Base-by-base conservation (phyloP, 2,113 vertebrate species). In the Tichodroma muraria region DNA sequence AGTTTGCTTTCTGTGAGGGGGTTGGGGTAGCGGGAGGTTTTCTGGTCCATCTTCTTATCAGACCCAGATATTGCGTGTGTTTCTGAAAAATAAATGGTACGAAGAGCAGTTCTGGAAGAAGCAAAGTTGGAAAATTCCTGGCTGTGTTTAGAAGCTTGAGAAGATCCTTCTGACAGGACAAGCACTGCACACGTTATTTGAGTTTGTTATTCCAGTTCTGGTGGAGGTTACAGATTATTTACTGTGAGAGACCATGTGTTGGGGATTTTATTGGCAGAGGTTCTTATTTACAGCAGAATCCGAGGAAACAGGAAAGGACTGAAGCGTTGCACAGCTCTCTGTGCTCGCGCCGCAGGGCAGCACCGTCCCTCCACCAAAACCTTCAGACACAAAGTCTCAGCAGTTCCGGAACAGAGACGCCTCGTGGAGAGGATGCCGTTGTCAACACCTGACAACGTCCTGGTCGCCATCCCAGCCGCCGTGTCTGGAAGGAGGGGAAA, bases 371-470 rank as follows among this genome's bases (percentile, higher is more conserved):
- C 45, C 47, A 0, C 6, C 10, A 63, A 44, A 54, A 47, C 13
- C 56, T 37, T 13, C 2, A 40, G 16, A 10, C 9, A 7, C 18
- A 2, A 28, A n/a, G 22, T 13, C n/a, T 1, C 20, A 2, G 33
- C 27, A 4, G 59, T 6, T 38, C 77, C 1, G 0, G 45, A 50
- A 0, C 3, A 1, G 72, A 47, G 61, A 15, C 3, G 0, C 8
- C 63, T 44, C 4, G 0, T 11, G 16, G 5, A 3, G 73, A 65
- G 64, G 50, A 38, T 16, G 59, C 38, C 3, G 0, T 6, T 49
- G 12, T 45, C 80, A 22, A 1, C 6, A 11, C 1, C 8, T 40
- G 84, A 6, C 20, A 10, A 2, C 0, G n/a, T 45, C 47, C 49
- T 45, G 54, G 23, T 45, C 53, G 4, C 52, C 54, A 2, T 56